Conservation (phyloP, 2,888 invertebrate genomes). For the Macrosoma leucophasiata region DNA sequence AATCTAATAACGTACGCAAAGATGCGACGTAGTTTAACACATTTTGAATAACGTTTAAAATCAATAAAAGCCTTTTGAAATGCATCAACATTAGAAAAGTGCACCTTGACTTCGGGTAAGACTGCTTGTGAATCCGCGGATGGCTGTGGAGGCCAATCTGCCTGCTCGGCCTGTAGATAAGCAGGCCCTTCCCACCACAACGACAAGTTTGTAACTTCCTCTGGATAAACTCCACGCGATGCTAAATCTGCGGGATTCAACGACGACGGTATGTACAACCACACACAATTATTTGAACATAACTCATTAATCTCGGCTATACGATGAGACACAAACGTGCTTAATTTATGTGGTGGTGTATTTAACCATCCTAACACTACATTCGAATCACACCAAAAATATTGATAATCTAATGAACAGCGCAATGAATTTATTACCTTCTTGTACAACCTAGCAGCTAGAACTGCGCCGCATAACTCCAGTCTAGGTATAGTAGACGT, state of each 20-base stretch:
- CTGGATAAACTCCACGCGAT: conserved; percentile 3
- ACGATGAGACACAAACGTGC: conserved; percentile 7
- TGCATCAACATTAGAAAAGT: conserved; percentile 5
- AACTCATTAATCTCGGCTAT: conserved; percentile 5
- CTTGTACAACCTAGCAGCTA: conserved; percentile 6
- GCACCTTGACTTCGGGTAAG: conserved; percentile 2
- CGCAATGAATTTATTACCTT: conserved; percentile 8
- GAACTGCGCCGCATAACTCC: conserved; percentile 6
- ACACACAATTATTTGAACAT: neutral
- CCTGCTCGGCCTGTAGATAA: neutral
- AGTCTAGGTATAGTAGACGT: conserved; percentile 8
- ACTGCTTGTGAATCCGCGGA: neutral
- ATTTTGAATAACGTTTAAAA: conserved; percentile 1
- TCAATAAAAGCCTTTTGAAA: neutral
- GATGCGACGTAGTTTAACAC: conserved; percentile 1
- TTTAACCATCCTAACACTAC: conserved; percentile 6
- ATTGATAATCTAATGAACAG: neutral
- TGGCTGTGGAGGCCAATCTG: conserved; percentile 1
- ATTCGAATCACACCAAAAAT: conserved; percentile 8
- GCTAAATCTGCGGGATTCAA: conserved; percentile 8
- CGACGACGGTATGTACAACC: conserved; percentile 1
- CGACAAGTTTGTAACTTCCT: neutral
- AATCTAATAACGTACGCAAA: neutral
- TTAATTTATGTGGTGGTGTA: conserved; percentile 1
- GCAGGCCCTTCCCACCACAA: conserved; percentile 11